phyloP scores from a whole-genome alignment of 23 tunicate species.

The Pegea sp. region DNA sequence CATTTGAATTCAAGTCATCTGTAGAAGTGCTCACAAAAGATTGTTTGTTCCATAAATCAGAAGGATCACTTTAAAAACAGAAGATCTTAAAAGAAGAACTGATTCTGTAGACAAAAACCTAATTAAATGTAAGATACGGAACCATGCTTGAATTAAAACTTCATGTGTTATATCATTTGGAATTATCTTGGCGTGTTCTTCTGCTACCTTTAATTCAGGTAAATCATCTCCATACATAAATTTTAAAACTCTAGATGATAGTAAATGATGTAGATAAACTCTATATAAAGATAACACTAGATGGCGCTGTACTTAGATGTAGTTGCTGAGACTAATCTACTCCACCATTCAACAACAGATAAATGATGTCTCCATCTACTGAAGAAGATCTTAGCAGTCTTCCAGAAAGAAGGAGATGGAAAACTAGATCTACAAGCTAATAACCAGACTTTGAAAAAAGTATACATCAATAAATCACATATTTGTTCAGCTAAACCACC shows the following conservation, averaged over 20 bases:
- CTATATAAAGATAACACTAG: no score
- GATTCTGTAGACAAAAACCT: no score
- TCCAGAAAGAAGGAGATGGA: conserved; percentile 90
- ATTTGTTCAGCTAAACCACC: conserved; percentile 79
- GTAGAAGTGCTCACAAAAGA: not conserved
- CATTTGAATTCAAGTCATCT: conserved; percentile 5
- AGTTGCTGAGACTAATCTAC: conserved; percentile 40
- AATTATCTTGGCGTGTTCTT: conserved; percentile 32
- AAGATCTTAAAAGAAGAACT: no score
- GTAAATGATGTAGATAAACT: not conserved
- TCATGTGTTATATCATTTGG: conserved; percentile 51
- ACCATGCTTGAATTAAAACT: conserved; percentile 64
- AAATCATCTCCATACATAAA: conserved; percentile 56
- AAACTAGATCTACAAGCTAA: conserved; percentile 31
- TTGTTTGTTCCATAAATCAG: conserved; percentile 22
- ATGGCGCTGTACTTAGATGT: conserved; percentile 94
- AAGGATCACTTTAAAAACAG: conserved; percentile 74
- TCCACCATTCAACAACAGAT: conserved; percentile 92
- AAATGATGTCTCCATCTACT: conserved; percentile 78
- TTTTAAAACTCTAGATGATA: conserved; percentile 17
- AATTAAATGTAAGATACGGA: conserved; percentile 56
- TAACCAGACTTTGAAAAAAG: conserved; percentile 64
- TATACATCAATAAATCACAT: conserved; percentile 76
- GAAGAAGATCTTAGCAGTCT: conserved; percentile 32
- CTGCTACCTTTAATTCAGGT: conserved; percentile 38